Evolutionary conservation across 2,888 invertebrate species (phyloP).

Genomic region (Eupeodes latifasciatus): DNA sequence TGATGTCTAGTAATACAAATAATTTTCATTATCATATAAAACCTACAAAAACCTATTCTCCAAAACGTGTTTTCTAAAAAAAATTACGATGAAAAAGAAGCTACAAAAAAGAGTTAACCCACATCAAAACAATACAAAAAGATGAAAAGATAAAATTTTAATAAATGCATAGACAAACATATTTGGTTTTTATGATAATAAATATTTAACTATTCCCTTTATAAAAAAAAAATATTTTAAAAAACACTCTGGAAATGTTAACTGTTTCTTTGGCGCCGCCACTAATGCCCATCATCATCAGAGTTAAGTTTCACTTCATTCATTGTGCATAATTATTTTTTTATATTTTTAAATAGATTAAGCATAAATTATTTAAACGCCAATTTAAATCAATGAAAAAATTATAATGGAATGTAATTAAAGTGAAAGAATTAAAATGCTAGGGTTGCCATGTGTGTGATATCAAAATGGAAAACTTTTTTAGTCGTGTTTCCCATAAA

Average conservation of each 20-base stretch:
- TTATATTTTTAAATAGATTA: background rate
- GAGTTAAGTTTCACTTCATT: slow-evolving; percentile 43
- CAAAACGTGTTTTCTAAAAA: slow-evolving; percentile 31
- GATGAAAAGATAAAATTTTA: slow-evolving; percentile 21
- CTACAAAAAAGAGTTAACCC: slow-evolving; percentile 21
- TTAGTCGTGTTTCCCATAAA: too few species aligned
- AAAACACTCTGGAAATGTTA: slow-evolving; percentile 34
- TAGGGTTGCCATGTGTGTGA: background rate
- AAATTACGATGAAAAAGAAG: background rate
- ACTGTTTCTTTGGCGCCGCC: slow-evolving; percentile 67
- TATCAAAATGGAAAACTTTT: too few species aligned
- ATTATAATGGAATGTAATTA: slow-evolving; percentile 12
- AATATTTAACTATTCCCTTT: slow-evolving; percentile 30
- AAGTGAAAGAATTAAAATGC: background rate
- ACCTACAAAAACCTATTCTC: slow-evolving; percentile 2
- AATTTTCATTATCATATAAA: slow-evolving; percentile 57
- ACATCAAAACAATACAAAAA: slow-evolving; percentile 32
- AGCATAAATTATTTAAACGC: slow-evolving; percentile 51
- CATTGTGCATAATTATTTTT: slow-evolving; percentile 11
- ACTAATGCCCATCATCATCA: slow-evolving; percentile 31
- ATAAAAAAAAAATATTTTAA: slow-evolving; percentile 23
- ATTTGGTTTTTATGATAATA: slow-evolving; percentile 22
- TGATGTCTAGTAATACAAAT: slow-evolving; percentile 39
- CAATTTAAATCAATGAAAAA: slow-evolving; percentile 44
- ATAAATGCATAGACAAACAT: slow-evolving; percentile 30